Conservation (phyloP, 2,113 vertebrate genomes). For the Thalassoma bifasciatum region DNA sequence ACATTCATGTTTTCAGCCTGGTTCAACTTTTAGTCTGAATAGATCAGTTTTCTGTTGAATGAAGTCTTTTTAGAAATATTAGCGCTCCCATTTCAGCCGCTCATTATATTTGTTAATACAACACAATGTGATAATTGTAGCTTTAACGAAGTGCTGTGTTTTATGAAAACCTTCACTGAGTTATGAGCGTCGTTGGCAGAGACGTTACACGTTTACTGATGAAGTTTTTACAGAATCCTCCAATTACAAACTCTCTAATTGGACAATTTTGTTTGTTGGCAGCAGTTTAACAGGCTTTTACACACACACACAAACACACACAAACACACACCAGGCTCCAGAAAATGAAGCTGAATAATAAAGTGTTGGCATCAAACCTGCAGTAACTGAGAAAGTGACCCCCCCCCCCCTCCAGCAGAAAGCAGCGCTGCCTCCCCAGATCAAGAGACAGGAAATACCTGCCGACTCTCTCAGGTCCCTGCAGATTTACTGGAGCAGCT, state of each 20-base stretch:
- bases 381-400: slow-evolving; percentile 77
- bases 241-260: slow-evolving; percentile 30
- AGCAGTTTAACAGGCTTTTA: not conserved
- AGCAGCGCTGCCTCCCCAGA: slow-evolving; percentile 70
- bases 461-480: slow-evolving; percentile 66
- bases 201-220: not conserved
- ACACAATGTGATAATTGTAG: slow-evolving; percentile 1
- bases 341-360: slow-evolving; percentile 76
- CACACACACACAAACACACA: slow-evolving; percentile 14
- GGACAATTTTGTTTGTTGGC: not conserved
- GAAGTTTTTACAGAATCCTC: slow-evolving; percentile 26
- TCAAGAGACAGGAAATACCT: slow-evolving; percentile 84
- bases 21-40: too few relatives aligned
- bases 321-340: not conserved
- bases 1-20: too few relatives aligned
- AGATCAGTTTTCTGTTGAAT: too few relatives aligned
- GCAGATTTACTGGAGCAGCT: slow-evolving; percentile 76
- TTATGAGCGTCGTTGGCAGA: slow-evolving; percentile 10
- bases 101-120: too few relatives aligned
- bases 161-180: not conserved
- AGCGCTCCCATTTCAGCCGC: too few relatives aligned
- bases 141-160: slow-evolving; percentile 24
- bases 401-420: slow-evolving; percentile 76
- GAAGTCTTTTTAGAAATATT: too few relatives aligned
- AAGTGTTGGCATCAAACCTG: slow-evolving; percentile 78